Base-by-base conservation (phyloP, 2,797 vertebrate species). In the Sebastes reedi region DNA sequence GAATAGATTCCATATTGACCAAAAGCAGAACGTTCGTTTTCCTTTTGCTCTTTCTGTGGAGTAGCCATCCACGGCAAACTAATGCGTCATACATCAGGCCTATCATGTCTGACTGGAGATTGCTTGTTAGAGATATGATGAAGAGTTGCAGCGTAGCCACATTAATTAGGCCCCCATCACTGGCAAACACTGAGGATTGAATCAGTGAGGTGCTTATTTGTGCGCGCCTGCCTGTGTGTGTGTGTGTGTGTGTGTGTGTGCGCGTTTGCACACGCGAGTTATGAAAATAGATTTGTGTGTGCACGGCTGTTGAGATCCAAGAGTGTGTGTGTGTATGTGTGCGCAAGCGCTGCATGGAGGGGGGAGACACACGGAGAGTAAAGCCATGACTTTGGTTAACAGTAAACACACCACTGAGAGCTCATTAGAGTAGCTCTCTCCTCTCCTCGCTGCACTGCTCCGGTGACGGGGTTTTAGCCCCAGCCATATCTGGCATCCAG, bases 321-420 rank as follows among this genome's bases (percentile, higher is more conserved):
- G 18, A 68, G 69, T 22, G 52, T 52, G 18, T 52, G 11, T 42
- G 56, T 80, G 65, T 81, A 12, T 80, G 72, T 67, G 73, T 60
- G 70, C 13, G 50, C 32, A 12, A 42, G 65, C 10, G 1, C 69
- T 67, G 75, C 58, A 46, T 76, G 79, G 58, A 80, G 55, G 34
- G 59, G 29, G 52, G 24, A 86, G 82, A 86, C 69, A 82, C 76
- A 75, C 71, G 2, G 32, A 87, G 83, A 90, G 87, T 77, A 83
- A 84, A 92, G 87, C 88, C 89, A 89, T 93, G 93, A 91, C 92
- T 93, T 92, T 90, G 88, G 91, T 91, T 90, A 89, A 90, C 91
- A 92, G 90, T 93, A 94, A 95, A 94, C 91, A 95, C 92, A 92
- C 92, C 91, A 75, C 86, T 89, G 93, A 94, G 92, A 91, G 89